Conservation (phyloP, 2,113 vertebrate species). For the Leptocoma aspasia region DNA sequence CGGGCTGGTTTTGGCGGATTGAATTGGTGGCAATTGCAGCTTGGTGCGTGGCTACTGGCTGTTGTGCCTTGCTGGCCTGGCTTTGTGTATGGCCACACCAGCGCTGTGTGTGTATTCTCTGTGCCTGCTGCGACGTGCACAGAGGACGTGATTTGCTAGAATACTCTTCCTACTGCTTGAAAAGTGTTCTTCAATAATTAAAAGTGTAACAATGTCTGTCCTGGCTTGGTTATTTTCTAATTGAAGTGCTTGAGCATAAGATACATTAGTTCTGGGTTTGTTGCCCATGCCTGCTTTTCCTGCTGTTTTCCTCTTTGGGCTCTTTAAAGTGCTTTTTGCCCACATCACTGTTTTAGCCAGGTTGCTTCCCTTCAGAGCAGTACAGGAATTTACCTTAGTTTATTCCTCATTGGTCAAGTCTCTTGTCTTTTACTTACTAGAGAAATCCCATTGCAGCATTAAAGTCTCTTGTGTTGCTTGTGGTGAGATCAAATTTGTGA, state of each 20-base stretch:
- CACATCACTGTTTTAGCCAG: fast-evolving
- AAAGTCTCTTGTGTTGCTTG: not conserved
- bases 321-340: not conserved
- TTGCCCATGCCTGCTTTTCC: not conserved
- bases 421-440: not conserved
- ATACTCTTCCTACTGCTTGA: not conserved
- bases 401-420: not conserved
- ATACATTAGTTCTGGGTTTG: not conserved
- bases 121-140: not conserved
- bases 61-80: not conserved
- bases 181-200: not conserved
- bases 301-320: not conserved
- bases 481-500: not conserved
- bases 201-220: not conserved
- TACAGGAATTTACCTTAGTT: not conserved
- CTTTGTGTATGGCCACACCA: no score
- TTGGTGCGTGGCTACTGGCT: not conserved
- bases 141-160: not conserved
- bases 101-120: no score
- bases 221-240: not conserved
- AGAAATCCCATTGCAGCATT: not conserved
- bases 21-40: fast-evolving
- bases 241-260: not conserved
- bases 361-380: not conserved
- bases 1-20: not conserved